These are phyloP conservation scores for Gryllus bimaculatus DNA, from an alignment of 1,140 invertebrate species.

Conservation along the genomic window DNA sequence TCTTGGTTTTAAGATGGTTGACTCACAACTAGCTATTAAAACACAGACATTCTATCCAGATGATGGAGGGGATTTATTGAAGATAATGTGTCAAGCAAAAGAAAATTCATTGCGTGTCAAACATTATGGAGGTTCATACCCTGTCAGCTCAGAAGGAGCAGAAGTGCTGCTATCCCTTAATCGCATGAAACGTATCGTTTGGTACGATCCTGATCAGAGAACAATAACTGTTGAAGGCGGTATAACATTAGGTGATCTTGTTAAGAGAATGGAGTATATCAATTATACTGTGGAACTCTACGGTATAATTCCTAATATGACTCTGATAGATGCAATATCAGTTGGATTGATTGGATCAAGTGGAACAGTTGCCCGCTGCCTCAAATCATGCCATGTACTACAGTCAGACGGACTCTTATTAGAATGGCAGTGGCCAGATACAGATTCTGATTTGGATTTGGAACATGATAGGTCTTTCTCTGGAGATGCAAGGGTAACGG, in stretches of 20 bases:
- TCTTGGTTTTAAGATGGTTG: not conserved
- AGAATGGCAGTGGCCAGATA: slow-evolving; percentile 14
- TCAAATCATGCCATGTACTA: slow-evolving; percentile 18
- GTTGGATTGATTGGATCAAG: slow-evolving; percentile 19
- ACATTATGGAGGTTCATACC: slow-evolving; percentile 15
- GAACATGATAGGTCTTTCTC: not conserved
- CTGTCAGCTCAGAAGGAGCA: not conserved
- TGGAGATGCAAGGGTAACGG: not conserved
- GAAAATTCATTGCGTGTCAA: slow-evolving; percentile 16
- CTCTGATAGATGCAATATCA: slow-evolving; percentile 19
- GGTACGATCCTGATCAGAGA: slow-evolving; percentile 15
- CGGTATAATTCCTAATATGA: slow-evolving; percentile 18
- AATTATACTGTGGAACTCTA: slow-evolving; percentile 18
- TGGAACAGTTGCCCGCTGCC: slow-evolving; percentile 12
- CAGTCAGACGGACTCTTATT: slow-evolving; percentile 11
- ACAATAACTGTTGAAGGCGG: slow-evolving; percentile 18
- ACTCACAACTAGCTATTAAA: not conserved
- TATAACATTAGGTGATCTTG: slow-evolving; percentile 14
- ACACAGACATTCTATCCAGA: slow-evolving; percentile 10
- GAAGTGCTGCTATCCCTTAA: slow-evolving; percentile 13
- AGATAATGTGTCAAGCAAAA: slow-evolving; percentile 15
- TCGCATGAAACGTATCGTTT: slow-evolving; percentile 12
- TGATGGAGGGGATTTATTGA: slow-evolving; percentile 9
- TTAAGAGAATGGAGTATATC: slow-evolving; percentile 11
- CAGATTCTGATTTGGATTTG: not conserved